These are phyloP conservation scores for Alca torda DNA, from an alignment of 2,797 vertebrate genomes.

Conservation along the genomic window DNA sequence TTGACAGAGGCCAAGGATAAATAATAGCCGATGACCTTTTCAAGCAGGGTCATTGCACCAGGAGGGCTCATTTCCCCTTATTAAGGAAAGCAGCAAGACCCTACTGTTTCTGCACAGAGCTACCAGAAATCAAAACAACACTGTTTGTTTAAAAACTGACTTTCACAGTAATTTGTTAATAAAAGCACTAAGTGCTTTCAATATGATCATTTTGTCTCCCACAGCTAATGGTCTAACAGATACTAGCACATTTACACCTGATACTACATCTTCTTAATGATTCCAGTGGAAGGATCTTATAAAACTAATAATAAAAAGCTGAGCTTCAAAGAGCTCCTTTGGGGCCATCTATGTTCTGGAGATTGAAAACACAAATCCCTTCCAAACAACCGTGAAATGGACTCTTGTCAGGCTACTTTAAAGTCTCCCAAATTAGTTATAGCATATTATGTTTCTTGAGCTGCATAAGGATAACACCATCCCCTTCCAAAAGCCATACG, in stretches of 20 bases:
- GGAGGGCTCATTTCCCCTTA: conserved; percentile 17
- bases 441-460: not conserved
- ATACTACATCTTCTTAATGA: conserved; percentile 38
- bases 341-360: conserved; percentile 5
- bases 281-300: conserved; percentile 22
- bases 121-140: not conserved
- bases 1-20: not conserved
- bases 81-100: not conserved
- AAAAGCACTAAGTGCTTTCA: not conserved
- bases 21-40: conserved; percentile 1
- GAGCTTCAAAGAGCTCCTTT: conserved; percentile 27
- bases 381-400: conserved; percentile 36
- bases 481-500: not conserved
- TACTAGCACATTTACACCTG: conserved; percentile 22
- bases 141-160: not conserved
- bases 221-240: conserved; percentile 18
- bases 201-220: not conserved
- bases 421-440: not conserved
- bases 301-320: conserved; percentile 50
- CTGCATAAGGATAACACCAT: not conserved
- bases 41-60: conserved; percentile 6
- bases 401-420: not conserved
- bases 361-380: conserved; percentile 41
- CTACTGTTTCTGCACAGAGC: not conserved
- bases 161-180: conserved; percentile 30